Base-by-base conservation (phyloP, 2,888 invertebrate species). In the Hirtodrosophila confusa region DNA sequence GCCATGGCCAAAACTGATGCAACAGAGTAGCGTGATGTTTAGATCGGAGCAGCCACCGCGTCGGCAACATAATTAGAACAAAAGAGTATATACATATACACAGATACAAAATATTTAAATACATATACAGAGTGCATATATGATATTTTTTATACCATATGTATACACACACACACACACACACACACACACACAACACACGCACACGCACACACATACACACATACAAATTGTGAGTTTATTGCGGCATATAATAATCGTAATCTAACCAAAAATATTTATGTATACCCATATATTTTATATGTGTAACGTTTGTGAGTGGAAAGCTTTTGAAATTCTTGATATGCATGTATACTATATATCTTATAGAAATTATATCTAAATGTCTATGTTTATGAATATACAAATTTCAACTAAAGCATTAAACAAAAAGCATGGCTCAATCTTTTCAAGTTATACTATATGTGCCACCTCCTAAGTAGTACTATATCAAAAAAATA, bases 1-100 rank as follows among this genome's bases (percentile, higher is more conserved):
- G 45, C 73, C 76, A 47, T 50, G 75, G 54, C 58, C 55, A 33
- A 57, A 47, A 31, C n/a, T 39, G n/a, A 58, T 40, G 36, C 51
- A 62, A 40, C 62, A 51, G 41, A 61, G 68, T 44, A 57, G 63
- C 11, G 27, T 43, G 6, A 49, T 44, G 36, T 43, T 41, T 12
- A 49, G 55, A 43, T 39, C 47, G 11, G 37, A 44, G 35, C 47
- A 57, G 10, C 31, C 8, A 24, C 55, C 39, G 33, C 29, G 11
- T 10, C 33, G 49, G 35, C 33, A 47, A 7, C 31, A 23, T 4
- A 7, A 55, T 39, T 50, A 45, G 17, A 31, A 27, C 27, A 8
- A 48, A 43, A 61, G 23, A 41, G 23, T 40, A 36, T 11, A 29
- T 23, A 48, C 9, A 55, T 10, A 55, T 24, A 37, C 4, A 24